Conservation (phyloP, 2,113 vertebrate genomes). For the Nerophis ophidion region DNA sequence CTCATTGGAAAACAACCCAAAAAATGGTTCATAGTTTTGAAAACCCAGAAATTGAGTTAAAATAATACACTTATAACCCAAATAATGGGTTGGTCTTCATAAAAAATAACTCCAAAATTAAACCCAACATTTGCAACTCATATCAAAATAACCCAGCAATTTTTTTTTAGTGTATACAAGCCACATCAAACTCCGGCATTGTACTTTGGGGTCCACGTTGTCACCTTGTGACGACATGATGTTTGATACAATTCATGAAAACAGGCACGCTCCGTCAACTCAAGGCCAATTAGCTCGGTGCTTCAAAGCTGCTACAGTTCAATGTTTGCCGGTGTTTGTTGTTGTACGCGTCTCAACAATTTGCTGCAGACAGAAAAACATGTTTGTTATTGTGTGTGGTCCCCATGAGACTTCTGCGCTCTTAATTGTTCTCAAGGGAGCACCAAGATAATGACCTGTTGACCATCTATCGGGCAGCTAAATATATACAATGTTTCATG, state of each 20-base stretch:
- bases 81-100: no score
- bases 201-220: no score
- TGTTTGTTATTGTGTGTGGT: slow-evolving; percentile 28
- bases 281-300: background rate
- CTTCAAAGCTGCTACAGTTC: background rate
- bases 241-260: background rate
- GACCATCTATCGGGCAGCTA: slow-evolving; percentile 30
- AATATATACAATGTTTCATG: background rate
- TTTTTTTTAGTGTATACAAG: no score
- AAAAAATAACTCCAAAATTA: no score
- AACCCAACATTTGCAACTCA: no score
- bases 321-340: background rate
- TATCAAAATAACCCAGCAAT: no score
- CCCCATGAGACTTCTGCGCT: background rate
- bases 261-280: background rate
- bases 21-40: no score
- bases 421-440: slow-evolving; percentile 50
- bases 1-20: no score
- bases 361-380: slow-evolving; percentile 18
- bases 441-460: slow-evolving; percentile 49
- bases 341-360: slow-evolving; percentile 15
- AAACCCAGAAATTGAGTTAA: no score
- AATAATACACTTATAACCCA: no score
- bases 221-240: no score
- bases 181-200: no score